Evolutionary conservation across 2,113 vertebrate species (phyloP).

Genomic region (Jacana jacana): DNA sequence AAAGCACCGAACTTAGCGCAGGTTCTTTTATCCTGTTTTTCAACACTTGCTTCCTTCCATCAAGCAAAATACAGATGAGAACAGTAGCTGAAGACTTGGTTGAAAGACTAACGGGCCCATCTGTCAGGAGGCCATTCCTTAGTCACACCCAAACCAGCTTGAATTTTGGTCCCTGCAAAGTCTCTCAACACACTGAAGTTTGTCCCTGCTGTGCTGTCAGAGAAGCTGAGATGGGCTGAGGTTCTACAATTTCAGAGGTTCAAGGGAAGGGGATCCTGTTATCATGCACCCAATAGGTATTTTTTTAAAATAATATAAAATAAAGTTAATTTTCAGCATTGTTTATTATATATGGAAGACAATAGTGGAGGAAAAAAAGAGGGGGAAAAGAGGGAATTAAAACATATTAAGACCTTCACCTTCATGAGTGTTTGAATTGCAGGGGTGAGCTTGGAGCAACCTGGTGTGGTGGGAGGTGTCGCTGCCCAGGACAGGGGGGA

Average conservation of each 20-base stretch:
- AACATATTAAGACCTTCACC: background rate
- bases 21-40: background rate
- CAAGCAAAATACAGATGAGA: background rate
- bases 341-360: background rate
- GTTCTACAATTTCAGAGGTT: background rate
- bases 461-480: no score
- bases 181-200: no score
- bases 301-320: no score
- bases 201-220: background rate
- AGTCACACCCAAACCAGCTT: background rate
- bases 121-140: background rate
- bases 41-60: background rate
- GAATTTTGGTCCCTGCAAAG: background rate
- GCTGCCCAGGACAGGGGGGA: no score
- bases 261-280: background rate
- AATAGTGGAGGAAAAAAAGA: background rate
- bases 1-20: background rate
- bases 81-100: background rate
- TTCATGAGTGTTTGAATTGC: background rate
- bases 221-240: background rate
- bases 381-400: no score
- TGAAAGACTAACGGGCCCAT: background rate
- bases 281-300: background rate
- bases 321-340: background rate
- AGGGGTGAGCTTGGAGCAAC: background rate